These are phyloP conservation scores for Chitala chitala DNA, from an alignment of 2,113 vertebrate genomes.

Conservation along the genomic window DNA sequence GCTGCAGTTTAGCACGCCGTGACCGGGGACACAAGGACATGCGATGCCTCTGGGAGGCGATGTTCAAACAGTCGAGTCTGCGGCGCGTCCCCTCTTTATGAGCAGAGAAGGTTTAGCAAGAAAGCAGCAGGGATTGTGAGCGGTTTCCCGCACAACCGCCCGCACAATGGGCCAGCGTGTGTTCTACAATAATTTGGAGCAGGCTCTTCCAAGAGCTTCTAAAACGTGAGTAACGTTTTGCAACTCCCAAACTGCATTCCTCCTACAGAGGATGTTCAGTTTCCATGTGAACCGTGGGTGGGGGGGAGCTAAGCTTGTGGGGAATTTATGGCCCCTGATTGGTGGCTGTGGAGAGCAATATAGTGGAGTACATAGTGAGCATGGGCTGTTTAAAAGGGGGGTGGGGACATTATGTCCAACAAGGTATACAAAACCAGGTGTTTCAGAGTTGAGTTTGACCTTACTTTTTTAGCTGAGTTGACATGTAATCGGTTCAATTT, in stretches of 20 bases:
- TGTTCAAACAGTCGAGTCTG: background rate
- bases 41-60: background rate
- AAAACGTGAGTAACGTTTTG: constrained; percentile 28
- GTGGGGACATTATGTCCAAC: no score
- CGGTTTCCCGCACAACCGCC: constrained; percentile 19
- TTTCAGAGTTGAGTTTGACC: no score
- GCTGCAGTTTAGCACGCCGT: background rate
- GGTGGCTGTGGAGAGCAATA: background rate
- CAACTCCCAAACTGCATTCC: constrained; percentile 16
- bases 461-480: no score
- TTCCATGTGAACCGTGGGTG: background rate
- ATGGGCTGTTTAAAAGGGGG: background rate
- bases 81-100: background rate
- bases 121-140: constrained; percentile 20
- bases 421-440: no score
- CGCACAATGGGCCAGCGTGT: constrained; percentile 30
- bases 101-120: background rate
- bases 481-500: no score
- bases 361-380: constrained; percentile 20
- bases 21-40: background rate
- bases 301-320: background rate
- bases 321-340: background rate
- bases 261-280: constrained; percentile 20
- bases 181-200: constrained; percentile 45
- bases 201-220: constrained; percentile 33